Percentiles rank a stretch among this genome's conserved stretches.
Conservation (phyloP, 2,113 vertebrate species). For the Anolis carolinensis region DNA sequence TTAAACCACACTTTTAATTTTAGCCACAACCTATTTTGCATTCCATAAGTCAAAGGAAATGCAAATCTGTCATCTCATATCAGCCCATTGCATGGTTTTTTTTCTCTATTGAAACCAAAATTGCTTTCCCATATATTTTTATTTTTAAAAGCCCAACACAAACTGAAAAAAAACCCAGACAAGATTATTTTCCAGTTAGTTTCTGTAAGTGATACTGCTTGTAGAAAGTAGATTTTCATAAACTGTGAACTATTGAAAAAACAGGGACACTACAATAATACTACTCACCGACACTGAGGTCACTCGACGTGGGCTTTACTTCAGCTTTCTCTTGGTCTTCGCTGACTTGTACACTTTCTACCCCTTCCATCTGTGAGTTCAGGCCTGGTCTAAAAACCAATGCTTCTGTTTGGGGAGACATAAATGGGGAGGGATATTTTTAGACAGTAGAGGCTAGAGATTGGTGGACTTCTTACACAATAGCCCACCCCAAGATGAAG, state of each 20-base stretch:
- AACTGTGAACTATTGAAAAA: fast-evolving
- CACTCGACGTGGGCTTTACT: neutral
- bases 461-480: neutral
- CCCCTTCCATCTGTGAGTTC: neutral
- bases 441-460: too few relatives aligned
- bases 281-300: neutral
- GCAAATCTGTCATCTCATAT: neutral
- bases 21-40: neutral
- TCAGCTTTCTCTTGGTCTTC: neutral
- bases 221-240: fast-evolving
- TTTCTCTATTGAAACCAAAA: neutral
- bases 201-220: neutral
- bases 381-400: constrained; percentile 12
- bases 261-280: fast-evolving
- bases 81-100: neutral
- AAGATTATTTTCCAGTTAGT: neutral
- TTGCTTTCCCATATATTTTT: neutral
- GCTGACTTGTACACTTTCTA: fast-evolving
- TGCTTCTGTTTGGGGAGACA: constrained; percentile 4
- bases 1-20: neutral
- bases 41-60: neutral
- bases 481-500: neutral
- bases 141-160: neutral
- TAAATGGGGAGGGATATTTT: neutral
- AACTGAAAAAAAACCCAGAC: neutral